These are phyloP conservation scores for Gymnoscopelus microlampas DNA, from an alignment of 2,797 vertebrate genomes.

Conservation along the genomic window DNA sequence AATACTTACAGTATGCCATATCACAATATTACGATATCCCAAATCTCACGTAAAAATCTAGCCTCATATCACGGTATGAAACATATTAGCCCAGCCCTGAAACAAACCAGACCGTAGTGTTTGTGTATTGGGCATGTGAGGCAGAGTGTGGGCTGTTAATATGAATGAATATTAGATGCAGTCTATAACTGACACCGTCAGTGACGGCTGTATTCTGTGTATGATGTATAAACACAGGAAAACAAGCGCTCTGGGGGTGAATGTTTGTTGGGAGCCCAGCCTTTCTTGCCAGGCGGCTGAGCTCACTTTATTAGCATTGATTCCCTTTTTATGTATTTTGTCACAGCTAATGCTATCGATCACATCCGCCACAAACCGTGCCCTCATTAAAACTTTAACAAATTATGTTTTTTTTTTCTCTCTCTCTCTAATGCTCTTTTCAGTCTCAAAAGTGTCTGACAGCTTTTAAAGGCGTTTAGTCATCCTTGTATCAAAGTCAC, in stretches of 20 bases:
- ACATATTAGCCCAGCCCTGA: too few species aligned
- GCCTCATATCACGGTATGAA: too few species aligned
- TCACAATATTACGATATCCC: too few species aligned
- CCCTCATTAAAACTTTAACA: slow-evolving; percentile 68
- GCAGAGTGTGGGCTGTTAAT: too few species aligned
- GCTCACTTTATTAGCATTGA: slow-evolving; percentile 85
- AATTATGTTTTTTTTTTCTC: slow-evolving; percentile 40
- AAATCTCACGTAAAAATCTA: too few species aligned
- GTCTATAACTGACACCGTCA: too few species aligned
- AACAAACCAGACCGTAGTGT: too few species aligned
- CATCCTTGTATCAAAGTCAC: slow-evolving; percentile 37
- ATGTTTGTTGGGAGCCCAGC: slow-evolving; percentile 39
- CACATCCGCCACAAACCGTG: slow-evolving; percentile 52
- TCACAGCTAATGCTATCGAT: slow-evolving; percentile 78
- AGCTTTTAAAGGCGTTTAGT: slow-evolving; percentile 53
- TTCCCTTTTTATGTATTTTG: slow-evolving; percentile 81
- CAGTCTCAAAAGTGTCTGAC: slow-evolving; percentile 54
- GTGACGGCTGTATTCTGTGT: too few species aligned
- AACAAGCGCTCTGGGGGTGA: slow-evolving; percentile 54
- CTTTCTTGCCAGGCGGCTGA: slow-evolving; percentile 63
- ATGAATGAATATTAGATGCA: too few species aligned
- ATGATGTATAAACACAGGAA: slow-evolving; percentile 8
- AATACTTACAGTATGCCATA: too few species aligned
- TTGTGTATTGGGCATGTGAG: too few species aligned
- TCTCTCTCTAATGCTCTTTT: slow-evolving; percentile 41